Conservation (phyloP, 2,888 invertebrate species). For the Morpho achilles region DNA sequence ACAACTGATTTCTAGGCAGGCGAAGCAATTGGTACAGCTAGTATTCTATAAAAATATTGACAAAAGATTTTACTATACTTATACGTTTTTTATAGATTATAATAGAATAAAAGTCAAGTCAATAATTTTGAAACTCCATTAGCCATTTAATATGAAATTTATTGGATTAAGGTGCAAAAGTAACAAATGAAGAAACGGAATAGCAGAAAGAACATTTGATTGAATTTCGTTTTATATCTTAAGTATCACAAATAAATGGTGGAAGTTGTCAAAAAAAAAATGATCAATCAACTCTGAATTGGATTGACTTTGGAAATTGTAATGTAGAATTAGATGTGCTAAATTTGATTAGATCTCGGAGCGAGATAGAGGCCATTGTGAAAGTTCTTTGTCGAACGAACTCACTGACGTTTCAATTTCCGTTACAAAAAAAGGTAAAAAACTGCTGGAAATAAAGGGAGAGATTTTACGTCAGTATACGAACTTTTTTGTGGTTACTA, state of each 20-base stretch:
- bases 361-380: slow-evolving; percentile 39
- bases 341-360: slow-evolving; percentile 34
- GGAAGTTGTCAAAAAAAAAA: neutral
- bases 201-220: neutral
- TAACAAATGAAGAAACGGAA: too few species aligned
- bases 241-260: neutral
- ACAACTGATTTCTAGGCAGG: too few species aligned
- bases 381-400: slow-evolving; percentile 38
- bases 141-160: too few species aligned
- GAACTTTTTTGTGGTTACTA: slow-evolving; percentile 16
- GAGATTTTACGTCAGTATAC: slow-evolving; percentile 17
- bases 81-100: too few species aligned
- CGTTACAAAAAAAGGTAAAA: slow-evolving; percentile 38
- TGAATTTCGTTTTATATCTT: neutral
- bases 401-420: slow-evolving; percentile 54
- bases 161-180: too few species aligned
- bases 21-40: too few species aligned
- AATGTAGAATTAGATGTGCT: slow-evolving; percentile 30
- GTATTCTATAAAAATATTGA: too few species aligned
- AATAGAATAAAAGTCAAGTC: too few species aligned
- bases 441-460: slow-evolving; percentile 30
- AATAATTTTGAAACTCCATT: too few species aligned
- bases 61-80: too few species aligned
- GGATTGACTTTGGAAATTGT: slow-evolving; percentile 15
- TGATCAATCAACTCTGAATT: slow-evolving; percentile 11